Evolutionary conservation across 2,888 invertebrate genomes (phyloP), one percentile per base, ranked within the genome.

Genomic region (Dendrolimus pini): DNA sequence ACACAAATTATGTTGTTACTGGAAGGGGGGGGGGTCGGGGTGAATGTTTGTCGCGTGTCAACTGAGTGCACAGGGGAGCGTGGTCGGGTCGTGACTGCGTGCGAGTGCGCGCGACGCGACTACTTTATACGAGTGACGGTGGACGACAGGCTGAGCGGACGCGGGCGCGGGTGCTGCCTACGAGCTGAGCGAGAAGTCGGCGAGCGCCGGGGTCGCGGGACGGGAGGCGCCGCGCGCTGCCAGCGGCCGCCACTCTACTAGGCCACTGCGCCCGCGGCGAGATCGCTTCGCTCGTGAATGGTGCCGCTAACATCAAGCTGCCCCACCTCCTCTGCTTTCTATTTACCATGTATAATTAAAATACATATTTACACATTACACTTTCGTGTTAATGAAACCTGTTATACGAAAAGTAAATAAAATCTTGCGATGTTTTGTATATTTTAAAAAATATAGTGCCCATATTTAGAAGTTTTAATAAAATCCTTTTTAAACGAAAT

Each of bases 31-130:
- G 62, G 65, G 67, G 65, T 67, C 68, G 66, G 68, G 66, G 64
- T 67, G 68, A 65, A 65, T 67, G 73, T 67, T 60, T 69, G 64
- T 69, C 76, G 82, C 80, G 84, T 82, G 83, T 77, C 66, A 70
- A 72, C 75, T 75, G 76, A 78, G 80, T 84, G 83, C 74, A 80
- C 78, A 67, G 75, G 76, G 77, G 84, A 80, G 77, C 82, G 83
- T 78, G 82, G 86, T 72, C 74, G 76, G 78, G 79, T 76, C 77
- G 82, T 79, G 83, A 88, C 85, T 86, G 89, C 81, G 83, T 84
- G 84, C 82, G 82, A 83, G 78, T 78, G 77, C 70, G 73, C 72
- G 81, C 77, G 77, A 76, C 71, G 74, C 69, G 74, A 73, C 76
- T 75, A 81, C 84, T 86, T 84, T 87, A 88, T 86, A 80, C 74